Base-by-base conservation (phyloP, 2,113 vertebrate genomes). In the Syrmaticus mikado region DNA sequence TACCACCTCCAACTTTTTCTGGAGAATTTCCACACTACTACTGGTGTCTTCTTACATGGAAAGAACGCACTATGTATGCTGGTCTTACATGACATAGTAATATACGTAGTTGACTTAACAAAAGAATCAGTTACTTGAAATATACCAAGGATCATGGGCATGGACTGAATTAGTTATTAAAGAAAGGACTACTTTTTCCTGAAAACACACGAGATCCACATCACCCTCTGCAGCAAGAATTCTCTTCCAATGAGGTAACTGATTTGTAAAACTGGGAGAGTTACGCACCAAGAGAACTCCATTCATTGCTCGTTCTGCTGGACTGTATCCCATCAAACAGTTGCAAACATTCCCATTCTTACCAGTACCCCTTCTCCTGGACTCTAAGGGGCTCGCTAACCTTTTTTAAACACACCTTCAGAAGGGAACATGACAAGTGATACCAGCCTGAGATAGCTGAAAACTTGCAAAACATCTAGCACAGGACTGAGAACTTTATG, bases 251-350 rank as follows among this genome's bases (percentile, higher is more conserved):
- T 18, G 38, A 28, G 61, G 36, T 17, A 40, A 40, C 7, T 25
- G 25, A 18, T 40, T 64, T 64, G 61, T 28, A 40, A 64, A 28
- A 40, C 36, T 10, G 43, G 48, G 18, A 4, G 16, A 46, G 48
- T 13, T 71, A 4, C 43, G 16, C 22, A 38, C 7, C 13, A 55
- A 11, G 58, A 57, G 40, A 77, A 28, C 4, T 3, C 20, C 17
- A 2, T 17, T 10, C 1, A 1, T 62, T 4, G 10, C 36, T 77
- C 36, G 1, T 8, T 50, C 10, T 27, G 8, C 52, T 52, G n/a
- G n/a, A 75, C 41, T 19, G 18, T 80, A 67, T 57, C 43, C 25
- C 6, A 3, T 24, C 17, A 19, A 72, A 62, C 30, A 50, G 6
- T 30, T 32, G 13, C 10, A 55, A 53, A 20, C 16, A 38, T 61